These are phyloP conservation scores for Scytalopus superciliaris DNA, from an alignment of 2,113 vertebrate species.

Conservation along the genomic window DNA sequence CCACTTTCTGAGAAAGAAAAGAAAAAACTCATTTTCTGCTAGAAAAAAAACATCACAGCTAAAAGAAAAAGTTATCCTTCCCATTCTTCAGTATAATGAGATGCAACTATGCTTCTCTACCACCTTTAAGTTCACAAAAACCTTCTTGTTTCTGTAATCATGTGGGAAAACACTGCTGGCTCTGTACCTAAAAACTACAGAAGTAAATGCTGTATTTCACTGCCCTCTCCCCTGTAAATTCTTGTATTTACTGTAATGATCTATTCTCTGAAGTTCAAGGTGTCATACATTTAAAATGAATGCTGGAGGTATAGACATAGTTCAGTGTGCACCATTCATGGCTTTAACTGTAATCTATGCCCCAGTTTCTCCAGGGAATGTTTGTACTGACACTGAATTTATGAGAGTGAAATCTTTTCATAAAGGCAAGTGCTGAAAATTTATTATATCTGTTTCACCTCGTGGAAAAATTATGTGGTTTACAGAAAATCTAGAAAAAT, in stretches of 20 bases:
- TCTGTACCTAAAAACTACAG: constrained; percentile 33
- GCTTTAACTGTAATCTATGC: constrained; percentile 7
- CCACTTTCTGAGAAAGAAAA: neutral
- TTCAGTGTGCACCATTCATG: neutral
- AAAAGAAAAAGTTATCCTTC: neutral
- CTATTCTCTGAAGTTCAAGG: constrained; percentile 52
- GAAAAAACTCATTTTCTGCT: neutral
- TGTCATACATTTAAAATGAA: constrained; percentile 27
- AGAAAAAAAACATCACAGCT: neutral
- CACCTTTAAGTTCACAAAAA: neutral
- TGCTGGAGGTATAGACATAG: neutral
- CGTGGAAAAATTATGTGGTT: constrained; percentile 54
- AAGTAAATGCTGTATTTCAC: constrained; percentile 33
- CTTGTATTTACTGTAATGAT: constrained; percentile 12
- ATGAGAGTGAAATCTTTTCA: neutral
- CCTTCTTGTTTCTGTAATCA: neutral
- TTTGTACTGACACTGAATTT: constrained; percentile 48
- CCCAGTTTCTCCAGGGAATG: constrained; percentile 32
- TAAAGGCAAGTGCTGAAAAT: constrained; percentile 15
- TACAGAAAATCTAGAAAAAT: constrained; percentile 36
- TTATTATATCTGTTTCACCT: constrained; percentile 27
- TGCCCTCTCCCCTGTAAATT: neutral
- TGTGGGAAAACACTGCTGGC: neutral
- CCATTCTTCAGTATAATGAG: neutral
- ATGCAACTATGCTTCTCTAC: neutral